Percentiles rank a stretch among this genome's conserved stretches.
Conservation (phyloP, 1,140 invertebrate genomes). For the Microvelia longipes region DNA sequence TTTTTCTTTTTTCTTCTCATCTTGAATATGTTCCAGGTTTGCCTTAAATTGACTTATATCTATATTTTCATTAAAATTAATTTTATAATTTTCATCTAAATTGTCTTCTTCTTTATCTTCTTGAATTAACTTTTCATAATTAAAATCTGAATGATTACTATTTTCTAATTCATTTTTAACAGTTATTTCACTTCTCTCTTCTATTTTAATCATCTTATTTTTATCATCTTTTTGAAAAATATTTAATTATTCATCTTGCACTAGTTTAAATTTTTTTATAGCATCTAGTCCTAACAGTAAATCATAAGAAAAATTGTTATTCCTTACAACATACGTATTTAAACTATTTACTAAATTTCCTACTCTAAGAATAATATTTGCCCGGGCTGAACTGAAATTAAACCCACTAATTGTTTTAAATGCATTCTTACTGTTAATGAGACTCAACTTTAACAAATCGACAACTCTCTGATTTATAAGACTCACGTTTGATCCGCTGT, state of each 20-base stretch:
- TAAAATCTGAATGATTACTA: neutral
- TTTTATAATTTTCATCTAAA: constrained; percentile 3
- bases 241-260: constrained; percentile 18
- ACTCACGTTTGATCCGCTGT: constrained; percentile 8
- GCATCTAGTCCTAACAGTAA: constrained; percentile 17
- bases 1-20: constrained; percentile 1
- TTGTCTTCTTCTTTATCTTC: constrained; percentile 21
- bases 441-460: neutral
- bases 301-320: constrained; percentile 17
- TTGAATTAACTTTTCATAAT: constrained; percentile 14
- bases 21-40: constrained; percentile 2
- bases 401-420: constrained; percentile 6
- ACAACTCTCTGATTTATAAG: constrained; percentile 2
- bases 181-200: neutral
- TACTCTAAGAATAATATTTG: constrained; percentile 21
- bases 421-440: neutral
- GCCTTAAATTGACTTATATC: neutral
- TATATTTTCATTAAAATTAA: constrained; percentile 5
- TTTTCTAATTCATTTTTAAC: neutral
- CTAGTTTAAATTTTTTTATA: constrained; percentile 17
- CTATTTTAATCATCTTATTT: constrained; percentile 8
- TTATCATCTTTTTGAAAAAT: constrained; percentile 20
- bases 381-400: constrained; percentile 11
- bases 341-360: constrained; percentile 13
- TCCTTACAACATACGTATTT: constrained; percentile 16